phyloP scores from a whole-genome alignment of 2,113 vertebrate species.

The Psammodynastes pulverulentus region DNA sequence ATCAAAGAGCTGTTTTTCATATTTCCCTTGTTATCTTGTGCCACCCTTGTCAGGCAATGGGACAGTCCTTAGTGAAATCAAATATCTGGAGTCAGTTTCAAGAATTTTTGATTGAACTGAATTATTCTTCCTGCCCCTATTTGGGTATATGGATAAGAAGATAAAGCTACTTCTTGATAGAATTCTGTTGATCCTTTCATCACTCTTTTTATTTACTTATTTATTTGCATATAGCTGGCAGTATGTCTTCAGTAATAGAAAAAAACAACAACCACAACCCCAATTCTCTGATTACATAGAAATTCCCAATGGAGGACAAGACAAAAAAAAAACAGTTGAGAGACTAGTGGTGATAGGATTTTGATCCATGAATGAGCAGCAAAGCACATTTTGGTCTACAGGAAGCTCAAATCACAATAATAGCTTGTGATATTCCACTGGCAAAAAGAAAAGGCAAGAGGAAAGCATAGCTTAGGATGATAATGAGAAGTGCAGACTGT shows the following conservation, averaged over 20 bases:
- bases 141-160: neutral
- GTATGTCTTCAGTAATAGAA: constrained; percentile 5
- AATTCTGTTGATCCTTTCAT: neutral
- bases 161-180: neutral
- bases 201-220: neutral
- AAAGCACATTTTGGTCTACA: constrained; percentile 27
- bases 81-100: neutral
- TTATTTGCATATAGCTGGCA: neutral
- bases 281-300: constrained; percentile 1
- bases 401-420: neutral
- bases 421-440: constrained; percentile 40
- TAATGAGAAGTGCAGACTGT: constrained; percentile 43
- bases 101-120: neutral
- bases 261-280: neutral
- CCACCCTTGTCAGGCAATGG: neutral
- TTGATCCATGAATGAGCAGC: neutral
- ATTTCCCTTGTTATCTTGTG: neutral
- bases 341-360: constrained; percentile 17
- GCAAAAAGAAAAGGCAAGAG: constrained; percentile 33
- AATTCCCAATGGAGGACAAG: constrained; percentile 23
- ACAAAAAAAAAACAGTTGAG: constrained; percentile 44
- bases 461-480: constrained; percentile 44
- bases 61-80: neutral
- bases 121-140: neutral
- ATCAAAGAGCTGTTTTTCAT: neutral